phyloP scores from a whole-genome alignment of 1,140 invertebrate genomes.

The Globodera rostochiensis region DNA sequence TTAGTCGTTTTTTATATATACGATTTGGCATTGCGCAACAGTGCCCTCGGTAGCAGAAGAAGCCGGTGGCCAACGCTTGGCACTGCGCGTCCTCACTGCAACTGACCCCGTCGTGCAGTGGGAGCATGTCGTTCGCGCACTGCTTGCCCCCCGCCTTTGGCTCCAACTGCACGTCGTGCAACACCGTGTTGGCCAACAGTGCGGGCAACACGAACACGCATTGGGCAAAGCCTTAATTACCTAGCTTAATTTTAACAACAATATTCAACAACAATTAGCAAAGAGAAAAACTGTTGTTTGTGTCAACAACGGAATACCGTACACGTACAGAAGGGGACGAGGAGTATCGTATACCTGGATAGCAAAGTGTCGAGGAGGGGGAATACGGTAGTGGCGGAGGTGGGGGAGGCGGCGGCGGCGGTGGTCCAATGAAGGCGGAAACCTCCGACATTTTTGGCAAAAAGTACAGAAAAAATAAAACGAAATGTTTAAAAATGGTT shows the following conservation, averaged over 20 bases:
- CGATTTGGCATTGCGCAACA: conserved; percentile 35
- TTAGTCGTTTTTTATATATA: background rate
- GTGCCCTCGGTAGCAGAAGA: conserved; percentile 37
- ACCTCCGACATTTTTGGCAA: no score
- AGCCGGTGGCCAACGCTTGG: conserved; percentile 34
- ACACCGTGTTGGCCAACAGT: background rate
- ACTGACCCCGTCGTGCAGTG: conserved; percentile 32
- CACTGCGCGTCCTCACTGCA: conserved; percentile 36
- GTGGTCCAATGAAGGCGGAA: no score
- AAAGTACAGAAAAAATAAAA: no score
- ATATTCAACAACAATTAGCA: no score
- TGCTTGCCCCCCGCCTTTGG: background rate
- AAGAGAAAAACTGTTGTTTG: no score
- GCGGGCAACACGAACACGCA: background rate
- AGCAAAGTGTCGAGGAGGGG: background rate
- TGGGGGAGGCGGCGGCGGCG: no score
- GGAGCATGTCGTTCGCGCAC: conserved; percentile 34
- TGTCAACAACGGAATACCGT: no score
- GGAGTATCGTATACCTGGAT: background rate
- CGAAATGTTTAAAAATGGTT: no score
- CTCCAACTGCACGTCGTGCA: background rate
- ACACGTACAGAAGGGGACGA: no score
- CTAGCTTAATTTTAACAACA: no score
- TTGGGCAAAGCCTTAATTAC: background rate
- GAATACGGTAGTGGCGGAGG: no score